Conservation (phyloP, 2,113 vertebrate species). For the Callocephalon fimbriatum region DNA sequence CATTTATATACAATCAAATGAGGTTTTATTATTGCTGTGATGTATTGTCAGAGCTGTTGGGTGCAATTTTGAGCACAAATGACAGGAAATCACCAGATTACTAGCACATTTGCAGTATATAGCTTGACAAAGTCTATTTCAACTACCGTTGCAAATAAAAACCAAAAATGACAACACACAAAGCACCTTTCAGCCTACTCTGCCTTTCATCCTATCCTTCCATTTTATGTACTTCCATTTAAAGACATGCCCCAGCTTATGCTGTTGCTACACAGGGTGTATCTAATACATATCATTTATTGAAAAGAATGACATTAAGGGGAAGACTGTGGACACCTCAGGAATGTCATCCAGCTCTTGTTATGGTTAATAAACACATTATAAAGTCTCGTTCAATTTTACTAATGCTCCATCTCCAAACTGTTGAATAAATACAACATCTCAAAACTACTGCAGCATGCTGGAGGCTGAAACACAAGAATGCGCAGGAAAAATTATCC, state of each 20-base stretch:
- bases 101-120: neutral
- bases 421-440: neutral
- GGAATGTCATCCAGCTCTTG: neutral
- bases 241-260: neutral
- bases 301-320: neutral
- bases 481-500: neutral
- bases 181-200: neutral
- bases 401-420: neutral
- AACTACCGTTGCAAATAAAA: neutral
- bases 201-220: neutral
- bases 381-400: neutral
- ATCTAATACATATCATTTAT: fast-evolving
- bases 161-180: neutral
- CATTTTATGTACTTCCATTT: neutral
- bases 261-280: neutral
- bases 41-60: neutral
- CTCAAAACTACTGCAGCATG: neutral
- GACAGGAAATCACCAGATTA: neutral
- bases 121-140: neutral
- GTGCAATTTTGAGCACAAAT: neutral
- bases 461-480: neutral
- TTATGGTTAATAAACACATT: neutral
- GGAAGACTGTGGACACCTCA: neutral
- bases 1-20: neutral
- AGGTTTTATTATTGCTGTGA: neutral